Conservation (phyloP, 64 coral and sea anemone genomes). For the Actinia equina region DNA sequence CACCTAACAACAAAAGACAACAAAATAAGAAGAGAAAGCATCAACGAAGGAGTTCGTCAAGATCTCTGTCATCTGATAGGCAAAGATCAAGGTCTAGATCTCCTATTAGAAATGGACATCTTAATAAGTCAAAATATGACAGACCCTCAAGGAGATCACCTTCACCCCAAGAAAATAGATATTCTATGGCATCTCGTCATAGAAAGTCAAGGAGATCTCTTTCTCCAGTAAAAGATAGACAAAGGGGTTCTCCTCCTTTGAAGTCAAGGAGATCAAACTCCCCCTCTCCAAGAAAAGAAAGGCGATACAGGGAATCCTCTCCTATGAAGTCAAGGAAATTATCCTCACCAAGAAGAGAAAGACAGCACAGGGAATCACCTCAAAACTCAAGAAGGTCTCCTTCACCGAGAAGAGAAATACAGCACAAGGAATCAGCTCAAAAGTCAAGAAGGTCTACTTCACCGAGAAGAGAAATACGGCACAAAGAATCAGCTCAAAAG, state of each 20-base stretch:
- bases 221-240: no score
- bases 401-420: constrained; percentile 25
- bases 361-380: neutral
- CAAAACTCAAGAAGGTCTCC: constrained; percentile 16
- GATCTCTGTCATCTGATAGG: neutral
- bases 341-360: constrained; percentile 11
- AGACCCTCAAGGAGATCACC: constrained; percentile 4
- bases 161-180: neutral
- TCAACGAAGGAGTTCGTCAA: neutral
- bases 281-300: constrained; percentile 3
- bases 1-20: constrained; percentile 12
- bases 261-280: neutral
- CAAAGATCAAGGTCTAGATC: constrained; percentile 3
- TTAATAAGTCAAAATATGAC: neutral
- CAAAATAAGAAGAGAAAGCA: neutral
- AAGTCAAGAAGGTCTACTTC: constrained; percentile 34
- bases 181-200: neutral
- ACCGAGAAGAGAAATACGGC: neutral
- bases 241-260: no score
- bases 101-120: constrained; percentile 1
- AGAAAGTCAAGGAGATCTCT: constrained; percentile 12
- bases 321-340: constrained; percentile 21
- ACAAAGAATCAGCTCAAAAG: neutral
- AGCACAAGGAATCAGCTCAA: neutral
- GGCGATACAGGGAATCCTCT: neutral